Base-by-base conservation (phyloP, 2,888 invertebrate genomes). In the Pammene aurita region DNA sequence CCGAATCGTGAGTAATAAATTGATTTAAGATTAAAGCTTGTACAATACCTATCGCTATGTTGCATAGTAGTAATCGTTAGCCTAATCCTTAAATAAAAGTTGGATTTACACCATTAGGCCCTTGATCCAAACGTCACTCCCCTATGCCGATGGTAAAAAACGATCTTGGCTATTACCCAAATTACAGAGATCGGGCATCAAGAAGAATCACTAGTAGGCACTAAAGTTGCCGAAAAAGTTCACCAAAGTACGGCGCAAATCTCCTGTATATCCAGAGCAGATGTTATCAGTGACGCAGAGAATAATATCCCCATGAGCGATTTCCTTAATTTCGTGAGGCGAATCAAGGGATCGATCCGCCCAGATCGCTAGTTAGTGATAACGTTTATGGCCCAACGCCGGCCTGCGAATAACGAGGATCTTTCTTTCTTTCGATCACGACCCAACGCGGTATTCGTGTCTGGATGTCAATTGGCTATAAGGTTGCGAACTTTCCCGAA, bases 231-330 rank as follows among this genome's bases (percentile, higher is more conserved):
- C 69, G 65, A 69, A 69, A 68, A 69, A 69, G 58, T 69, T 65
- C 58, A 54, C 57, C 13, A 65, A 69, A 69, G 64, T 65, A 69
- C 65, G 69, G 65, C 69, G 65, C 69, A 69, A 70, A 66, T 66
- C 66, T 66, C 70, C 66, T 35, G 66, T 71, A 73, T 71, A 78
- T 77, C 77, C 77, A 75, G 78, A 76, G 76, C 75, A 79, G 80
- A 84, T 82, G 78, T 77, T 81, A 83, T 83, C 81, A 71, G 67
- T 66, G 72, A 74, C 76, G 74, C 70, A 66, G 79, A 84, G 90
- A 89, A 89, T 92, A 90, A 92, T 92, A 92, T 89, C 88, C 89
- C 88, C 90, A 91, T 92, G 90, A 92, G 90, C 92, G 90, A 90
- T 92, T 92, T 89, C 89, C 91, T 92, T 92, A 92, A 92, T 92